Conservation (phyloP, 2,888 invertebrate species). For the Polia nebulosa region DNA sequence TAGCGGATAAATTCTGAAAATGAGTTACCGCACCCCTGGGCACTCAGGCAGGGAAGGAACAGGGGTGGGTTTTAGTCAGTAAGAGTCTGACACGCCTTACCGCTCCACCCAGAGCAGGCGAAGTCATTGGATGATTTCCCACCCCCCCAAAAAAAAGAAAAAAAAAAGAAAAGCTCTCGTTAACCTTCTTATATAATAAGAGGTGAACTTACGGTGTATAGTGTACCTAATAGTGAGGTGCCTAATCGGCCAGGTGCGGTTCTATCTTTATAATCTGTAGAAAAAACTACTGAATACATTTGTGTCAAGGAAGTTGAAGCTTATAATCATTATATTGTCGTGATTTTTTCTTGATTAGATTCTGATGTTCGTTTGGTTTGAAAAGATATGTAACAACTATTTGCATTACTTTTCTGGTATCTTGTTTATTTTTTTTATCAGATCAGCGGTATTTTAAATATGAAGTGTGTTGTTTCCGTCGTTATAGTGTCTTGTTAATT, state of each 20-base stretch:
- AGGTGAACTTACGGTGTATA: too few relatives aligned
- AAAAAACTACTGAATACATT: slow-evolving; percentile 31
- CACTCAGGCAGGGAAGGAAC: too few relatives aligned
- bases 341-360: slow-evolving; percentile 19
- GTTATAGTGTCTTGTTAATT: neutral
- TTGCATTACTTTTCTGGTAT: slow-evolving; percentile 26
- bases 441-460: neutral
- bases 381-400: neutral
- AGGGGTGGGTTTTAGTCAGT: too few relatives aligned
- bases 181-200: too few relatives aligned
- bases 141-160: too few relatives aligned
- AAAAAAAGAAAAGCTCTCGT: too few relatives aligned
- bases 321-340: slow-evolving; percentile 29
- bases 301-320: slow-evolving; percentile 18
- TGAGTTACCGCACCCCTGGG: too few relatives aligned
- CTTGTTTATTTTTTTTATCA: neutral
- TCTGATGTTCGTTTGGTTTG: slow-evolving; percentile 13
- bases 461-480: neutral
- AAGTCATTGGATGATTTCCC: too few relatives aligned
- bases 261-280: slow-evolving; percentile 32
- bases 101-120: too few relatives aligned
- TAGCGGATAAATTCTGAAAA: too few relatives aligned
- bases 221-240: slow-evolving; percentile 3
- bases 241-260: slow-evolving; percentile 36
- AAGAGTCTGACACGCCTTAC: too few relatives aligned